phyloP scores from a whole-genome alignment of 1,140 invertebrate genomes.

The Neotoxoptera formosana region DNA sequence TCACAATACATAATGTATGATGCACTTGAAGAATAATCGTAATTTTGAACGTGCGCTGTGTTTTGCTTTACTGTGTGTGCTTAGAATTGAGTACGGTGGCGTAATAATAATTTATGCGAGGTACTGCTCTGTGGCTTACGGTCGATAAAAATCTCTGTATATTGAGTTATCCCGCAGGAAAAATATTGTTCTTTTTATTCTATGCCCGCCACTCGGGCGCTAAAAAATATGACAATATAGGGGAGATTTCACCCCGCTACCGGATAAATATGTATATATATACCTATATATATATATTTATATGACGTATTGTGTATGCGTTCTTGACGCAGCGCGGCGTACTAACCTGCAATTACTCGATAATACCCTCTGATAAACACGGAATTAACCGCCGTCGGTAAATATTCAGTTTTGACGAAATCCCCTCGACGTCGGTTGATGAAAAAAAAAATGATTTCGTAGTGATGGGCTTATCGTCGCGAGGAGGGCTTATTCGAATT shows the following conservation, averaged over 20 bases:
- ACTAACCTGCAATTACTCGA: conserved; percentile 52
- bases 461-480: not conserved
- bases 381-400: conserved; percentile 31
- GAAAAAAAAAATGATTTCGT: conserved; percentile 33
- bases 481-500: conserved; percentile 42
- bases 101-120: not conserved
- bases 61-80: not conserved
- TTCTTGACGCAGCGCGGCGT: not conserved
- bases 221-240: not conserved
- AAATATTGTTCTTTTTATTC: conserved; percentile 17
- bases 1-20: not conserved
- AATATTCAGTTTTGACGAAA: conserved; percentile 27
- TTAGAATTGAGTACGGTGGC: not conserved
- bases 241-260: not conserved
- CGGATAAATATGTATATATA: not conserved
- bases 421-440: not conserved
- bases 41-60: not conserved
- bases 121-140: not conserved
- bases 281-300: not conserved
- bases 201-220: not conserved
- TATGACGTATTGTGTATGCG: not conserved
- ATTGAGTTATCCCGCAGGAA: not conserved
- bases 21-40: not conserved
- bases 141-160: not conserved
- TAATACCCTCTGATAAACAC: conserved; percentile 50